Evolutionary conservation across 2,797 vertebrate genomes (phyloP).

Genomic region (Poeciliopsis presidionis): DNA sequence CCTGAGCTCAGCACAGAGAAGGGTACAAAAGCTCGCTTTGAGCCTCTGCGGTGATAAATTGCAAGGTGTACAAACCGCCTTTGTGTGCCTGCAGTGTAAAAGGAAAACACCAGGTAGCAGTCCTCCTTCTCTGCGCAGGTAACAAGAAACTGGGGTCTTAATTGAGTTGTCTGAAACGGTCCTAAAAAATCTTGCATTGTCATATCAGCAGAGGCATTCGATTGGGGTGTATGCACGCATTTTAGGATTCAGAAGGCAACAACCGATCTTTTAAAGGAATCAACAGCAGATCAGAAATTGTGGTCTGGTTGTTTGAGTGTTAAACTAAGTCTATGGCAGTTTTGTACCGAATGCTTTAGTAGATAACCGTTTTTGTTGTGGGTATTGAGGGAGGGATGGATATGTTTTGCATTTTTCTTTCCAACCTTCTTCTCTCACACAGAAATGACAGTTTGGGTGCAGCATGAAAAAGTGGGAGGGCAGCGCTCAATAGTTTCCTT

Average conservation of each 20-base stretch:
- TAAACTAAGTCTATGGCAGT: constrained; percentile 19
- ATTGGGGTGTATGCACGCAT: constrained; percentile 33
- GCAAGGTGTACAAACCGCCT: constrained; percentile 54
- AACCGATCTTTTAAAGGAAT: constrained; percentile 43
- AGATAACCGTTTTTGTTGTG: constrained; percentile 24
- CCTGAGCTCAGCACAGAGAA: constrained; percentile 33
- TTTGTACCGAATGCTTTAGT: constrained; percentile 16
- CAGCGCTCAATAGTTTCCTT: constrained; percentile 21
- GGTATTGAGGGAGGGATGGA: background rate
- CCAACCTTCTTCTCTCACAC: constrained; percentile 2
- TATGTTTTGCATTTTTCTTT: constrained; percentile 7
- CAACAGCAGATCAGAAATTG: constrained; percentile 26
- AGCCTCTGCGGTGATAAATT: constrained; percentile 58
- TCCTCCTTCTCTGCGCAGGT: constrained; percentile 38
- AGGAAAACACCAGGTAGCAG: constrained; percentile 12
- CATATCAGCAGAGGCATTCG: constrained; percentile 21
- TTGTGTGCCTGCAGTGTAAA: constrained; percentile 37
- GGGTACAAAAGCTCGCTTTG: constrained; percentile 63
- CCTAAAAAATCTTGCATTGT: constrained; percentile 1
- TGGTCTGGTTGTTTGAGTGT: constrained; percentile 9
- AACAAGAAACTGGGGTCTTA: constrained; percentile 45
- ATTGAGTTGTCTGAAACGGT: constrained; percentile 25
- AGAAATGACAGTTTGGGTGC: constrained; percentile 14
- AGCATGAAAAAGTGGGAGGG: constrained; percentile 11
- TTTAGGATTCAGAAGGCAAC: constrained; percentile 42